phyloP scores from a whole-genome alignment of 2,113 vertebrate genomes.

The Oxyruncus cristatus region DNA sequence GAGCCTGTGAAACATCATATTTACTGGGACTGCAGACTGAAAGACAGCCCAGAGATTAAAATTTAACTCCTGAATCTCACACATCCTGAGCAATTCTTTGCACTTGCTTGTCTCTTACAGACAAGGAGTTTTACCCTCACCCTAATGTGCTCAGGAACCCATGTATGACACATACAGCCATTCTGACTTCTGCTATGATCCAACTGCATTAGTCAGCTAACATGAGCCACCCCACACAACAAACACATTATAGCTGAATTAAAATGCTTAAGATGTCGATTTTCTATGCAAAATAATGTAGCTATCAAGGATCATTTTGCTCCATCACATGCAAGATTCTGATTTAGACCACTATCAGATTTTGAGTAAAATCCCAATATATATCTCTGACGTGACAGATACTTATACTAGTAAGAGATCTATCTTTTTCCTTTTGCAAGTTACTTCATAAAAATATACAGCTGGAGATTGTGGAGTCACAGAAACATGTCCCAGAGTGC shows the following conservation, averaged over 20 bases:
- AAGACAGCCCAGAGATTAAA: background rate
- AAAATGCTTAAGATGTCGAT: background rate
- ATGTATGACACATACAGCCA: background rate
- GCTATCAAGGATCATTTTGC: background rate
- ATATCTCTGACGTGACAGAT: background rate
- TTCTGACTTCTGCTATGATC: background rate
- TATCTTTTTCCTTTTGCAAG: slow-evolving; percentile 61
- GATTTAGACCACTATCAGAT: background rate
- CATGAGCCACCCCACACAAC: background rate
- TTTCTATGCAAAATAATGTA: background rate
- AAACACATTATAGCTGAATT: background rate
- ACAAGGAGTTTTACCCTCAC: background rate
- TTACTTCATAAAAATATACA: background rate
- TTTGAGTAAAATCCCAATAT: background rate
- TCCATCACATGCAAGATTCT: background rate
- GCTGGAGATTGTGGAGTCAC: background rate
- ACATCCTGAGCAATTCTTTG: background rate
- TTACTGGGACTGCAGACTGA: background rate
- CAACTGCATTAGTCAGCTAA: background rate
- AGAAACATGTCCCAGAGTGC: background rate
- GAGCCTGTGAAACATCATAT: background rate
- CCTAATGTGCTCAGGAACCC: background rate
- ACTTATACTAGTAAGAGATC: background rate
- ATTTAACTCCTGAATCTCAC: background rate
- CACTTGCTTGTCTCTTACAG: background rate